Evolutionary conservation across 2,797 vertebrate species (phyloP).

Genomic region (Lutjanus campechanus): DNA sequence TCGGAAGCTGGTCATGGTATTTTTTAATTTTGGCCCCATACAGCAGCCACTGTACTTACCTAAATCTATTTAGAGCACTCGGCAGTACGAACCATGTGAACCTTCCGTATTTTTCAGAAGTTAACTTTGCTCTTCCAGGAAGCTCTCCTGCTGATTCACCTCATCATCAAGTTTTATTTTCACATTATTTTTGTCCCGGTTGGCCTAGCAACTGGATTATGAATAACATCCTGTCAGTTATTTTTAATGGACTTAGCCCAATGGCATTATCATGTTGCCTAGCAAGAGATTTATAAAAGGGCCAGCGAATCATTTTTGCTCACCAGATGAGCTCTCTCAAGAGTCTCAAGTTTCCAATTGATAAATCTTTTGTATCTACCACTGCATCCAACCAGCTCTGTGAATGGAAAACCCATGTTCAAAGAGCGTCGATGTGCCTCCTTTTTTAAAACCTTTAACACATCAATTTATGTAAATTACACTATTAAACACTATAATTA

Average conservation of each 20-base stretch:
- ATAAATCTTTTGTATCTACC: slow-evolving; percentile 57
- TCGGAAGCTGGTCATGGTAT: background rate
- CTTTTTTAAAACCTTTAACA: slow-evolving; percentile 31
- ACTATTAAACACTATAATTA: slow-evolving; percentile 35
- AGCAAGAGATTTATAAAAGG: slow-evolving; percentile 59
- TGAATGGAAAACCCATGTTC: slow-evolving; percentile 36
- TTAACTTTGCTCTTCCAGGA: slow-evolving; percentile 68
- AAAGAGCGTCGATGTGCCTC: slow-evolving; percentile 4
- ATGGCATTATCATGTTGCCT: slow-evolving; percentile 70
- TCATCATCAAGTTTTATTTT: slow-evolving; percentile 77
- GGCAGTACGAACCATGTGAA: background rate
- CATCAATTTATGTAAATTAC: slow-evolving; percentile 28
- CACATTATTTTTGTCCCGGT: slow-evolving; percentile 65
- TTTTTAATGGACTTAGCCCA: slow-evolving; percentile 73
- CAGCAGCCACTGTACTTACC: slow-evolving; percentile 14
- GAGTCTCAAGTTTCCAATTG: slow-evolving; percentile 59
- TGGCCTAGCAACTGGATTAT: slow-evolving; percentile 75
- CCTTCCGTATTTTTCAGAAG: slow-evolving; percentile 38
- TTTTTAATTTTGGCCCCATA: background rate
- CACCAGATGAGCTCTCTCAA: slow-evolving; percentile 60
- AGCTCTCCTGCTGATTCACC: slow-evolving; percentile 69
- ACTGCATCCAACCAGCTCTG: slow-evolving; percentile 19
- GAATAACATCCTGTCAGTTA: slow-evolving; percentile 72
- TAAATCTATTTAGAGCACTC: background rate
- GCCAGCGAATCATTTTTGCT: slow-evolving; percentile 44